Evolutionary conservation across 64 coral and sea anemone genomes (phyloP), one percentile per base, ranked within the genome.

Genomic region (Stylophora pistillata): DNA sequence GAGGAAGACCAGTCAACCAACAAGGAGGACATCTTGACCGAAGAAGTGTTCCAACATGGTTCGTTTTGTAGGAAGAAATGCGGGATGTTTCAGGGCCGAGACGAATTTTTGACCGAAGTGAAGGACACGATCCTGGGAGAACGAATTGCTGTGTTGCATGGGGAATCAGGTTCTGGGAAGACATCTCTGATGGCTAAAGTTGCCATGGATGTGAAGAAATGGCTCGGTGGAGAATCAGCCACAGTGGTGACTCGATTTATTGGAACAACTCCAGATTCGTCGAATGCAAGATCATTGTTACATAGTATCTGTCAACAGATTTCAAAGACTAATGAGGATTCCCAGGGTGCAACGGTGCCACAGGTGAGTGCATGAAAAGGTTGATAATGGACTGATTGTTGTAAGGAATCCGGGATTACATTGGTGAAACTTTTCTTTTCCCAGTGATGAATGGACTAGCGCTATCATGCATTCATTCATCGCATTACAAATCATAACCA

Each of bases 141-240:
- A 33, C 88, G 78, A 60, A 86, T 88, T 29, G 61, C 93, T 16
- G 93, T 99, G 15, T 59, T 99, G 5, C 52, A 88, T 61, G 97
- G 97, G 28, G 84, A 94, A 54, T 95, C 97, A 2, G 97, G 97
- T 11, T 99, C 90, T 82, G 97, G 97, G 55, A 99, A 99, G 68
- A 99, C 97, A 4, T 99, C 97, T 0, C 34, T 99, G 10, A 99
- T 99, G 97, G 97, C 97, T 31, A 99, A 95, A 64, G 62, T 95
- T 70, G 72, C 87, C 11, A 90, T 77, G n/a, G 55, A 75, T 10
- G 69, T 93, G 1, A 85, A 87, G 54, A 66, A 77, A 55, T 99
- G 93, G 97, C 52, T 95, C 56, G 88, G 63, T 2, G 81, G 76
- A 27, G 86, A 94, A 33, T 66, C 87, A 6, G 72, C 86, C 1